These are phyloP conservation scores for Venturia canescens DNA, from an alignment of 1,140 invertebrate genomes.

Conservation along the genomic window DNA sequence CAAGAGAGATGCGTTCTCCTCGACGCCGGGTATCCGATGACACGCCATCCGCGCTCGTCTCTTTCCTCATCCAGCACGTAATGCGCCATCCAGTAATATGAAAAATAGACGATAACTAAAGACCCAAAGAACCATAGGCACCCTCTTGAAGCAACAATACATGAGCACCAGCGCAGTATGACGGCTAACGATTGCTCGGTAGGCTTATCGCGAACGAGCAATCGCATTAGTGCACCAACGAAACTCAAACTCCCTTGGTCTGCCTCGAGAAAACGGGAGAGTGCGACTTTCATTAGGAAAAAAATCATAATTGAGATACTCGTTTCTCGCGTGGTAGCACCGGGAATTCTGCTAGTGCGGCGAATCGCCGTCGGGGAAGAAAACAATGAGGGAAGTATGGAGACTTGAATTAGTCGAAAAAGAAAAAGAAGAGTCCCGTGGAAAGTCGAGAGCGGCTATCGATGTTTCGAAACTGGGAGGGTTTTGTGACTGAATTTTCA, in stretches of 20 bases:
- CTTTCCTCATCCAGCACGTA: background rate
- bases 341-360: constrained; percentile 20
- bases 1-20: constrained; percentile 19
- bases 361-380: constrained; percentile 43
- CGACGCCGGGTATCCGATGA: constrained; percentile 54
- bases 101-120: constrained; percentile 8
- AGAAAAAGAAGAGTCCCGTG: too few relatives aligned
- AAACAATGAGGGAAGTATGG: constrained; percentile 40
- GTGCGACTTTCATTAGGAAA: constrained; percentile 74
- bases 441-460: too few relatives aligned
- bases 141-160: background rate
- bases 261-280: constrained; percentile 63
- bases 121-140: background rate
- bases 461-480: too few relatives aligned
- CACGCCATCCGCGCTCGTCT: constrained; percentile 38
- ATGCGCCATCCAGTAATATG: constrained; percentile 1
- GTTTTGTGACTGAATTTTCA: too few relatives aligned
- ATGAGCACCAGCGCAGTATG: constrained; percentile 49
- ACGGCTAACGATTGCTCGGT: constrained; percentile 70
- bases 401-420: background rate
- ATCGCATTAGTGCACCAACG: constrained; percentile 71
- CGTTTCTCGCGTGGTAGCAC: constrained; percentile 60
- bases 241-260: background rate
- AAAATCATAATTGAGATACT: constrained; percentile 71
- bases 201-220: constrained; percentile 73